phyloP scores from a whole-genome alignment of 2,797 vertebrate genomes.

The Euphonia xanthogaster region DNA sequence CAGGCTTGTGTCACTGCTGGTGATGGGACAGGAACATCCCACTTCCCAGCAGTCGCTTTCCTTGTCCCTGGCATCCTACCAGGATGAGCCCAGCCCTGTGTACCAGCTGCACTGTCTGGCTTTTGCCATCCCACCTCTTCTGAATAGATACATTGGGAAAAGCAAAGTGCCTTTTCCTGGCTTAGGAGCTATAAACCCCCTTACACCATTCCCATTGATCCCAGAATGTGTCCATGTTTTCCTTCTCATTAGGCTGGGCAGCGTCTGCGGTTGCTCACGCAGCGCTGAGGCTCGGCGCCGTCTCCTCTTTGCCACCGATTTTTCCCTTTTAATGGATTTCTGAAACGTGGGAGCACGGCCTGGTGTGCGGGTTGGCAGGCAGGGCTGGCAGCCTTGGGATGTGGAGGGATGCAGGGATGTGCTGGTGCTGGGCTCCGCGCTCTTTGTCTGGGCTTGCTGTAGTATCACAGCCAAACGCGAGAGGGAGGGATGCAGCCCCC shows the following conservation, averaged over 20 bases:
- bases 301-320: not conserved
- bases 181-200: not conserved
- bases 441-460: slow-evolving; percentile 37
- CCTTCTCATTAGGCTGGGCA: not conserved
- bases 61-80: not conserved
- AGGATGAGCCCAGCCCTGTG: not conserved
- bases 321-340: not conserved
- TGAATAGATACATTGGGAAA: not conserved
- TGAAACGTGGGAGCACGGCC: rapidly evolving
- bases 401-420: not conserved
- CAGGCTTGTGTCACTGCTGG: rapidly evolving
- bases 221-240: not conserved
- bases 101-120: not conserved
- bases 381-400: not conserved
- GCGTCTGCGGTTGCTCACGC: rapidly evolving
- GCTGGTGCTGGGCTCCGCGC: not conserved
- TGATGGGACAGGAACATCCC: not conserved
- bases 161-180: not conserved
- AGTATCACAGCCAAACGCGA: not conserved
- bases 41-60: not conserved
- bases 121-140: rapidly evolving
- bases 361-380: not conserved
- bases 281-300: rapidly evolving
- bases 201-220: not conserved
- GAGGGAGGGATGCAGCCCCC: not conserved